Percentiles rank a stretch among this genome's conserved stretches.
phyloP scores from a whole-genome alignment of 2,888 invertebrate genomes.

The Rambutsinella grinnellia region DNA sequence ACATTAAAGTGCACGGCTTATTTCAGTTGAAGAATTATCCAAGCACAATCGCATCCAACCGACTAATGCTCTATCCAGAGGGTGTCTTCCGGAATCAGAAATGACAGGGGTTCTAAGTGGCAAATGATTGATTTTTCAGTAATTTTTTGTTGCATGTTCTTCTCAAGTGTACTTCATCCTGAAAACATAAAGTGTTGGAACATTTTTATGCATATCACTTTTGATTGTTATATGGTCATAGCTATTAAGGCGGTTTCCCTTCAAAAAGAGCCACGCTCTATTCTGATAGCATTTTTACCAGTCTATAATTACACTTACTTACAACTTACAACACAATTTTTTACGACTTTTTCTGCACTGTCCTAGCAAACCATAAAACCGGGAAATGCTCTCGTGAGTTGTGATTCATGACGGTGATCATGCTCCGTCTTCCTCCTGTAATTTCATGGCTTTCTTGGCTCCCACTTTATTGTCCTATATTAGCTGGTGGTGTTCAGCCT shows the following conservation, averaged over 20 bases:
- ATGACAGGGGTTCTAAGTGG: conserved; percentile 45
- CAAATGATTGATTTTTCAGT: conserved; percentile 1
- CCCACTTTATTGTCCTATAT: conserved; percentile 13
- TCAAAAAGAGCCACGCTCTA: no score
- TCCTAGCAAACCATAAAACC: not conserved
- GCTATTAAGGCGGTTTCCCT: no score
- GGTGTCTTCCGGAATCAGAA: conserved; percentile 48
- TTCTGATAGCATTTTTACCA: no score
- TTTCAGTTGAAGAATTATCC: no score
- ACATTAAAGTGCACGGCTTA: no score
- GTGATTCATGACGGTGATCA: conserved; percentile 9
- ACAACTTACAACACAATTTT: not conserved
- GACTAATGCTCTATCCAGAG: conserved; percentile 27
- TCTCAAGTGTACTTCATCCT: no score
- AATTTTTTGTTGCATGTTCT: not conserved
- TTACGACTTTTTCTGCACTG: conserved; percentile 15
- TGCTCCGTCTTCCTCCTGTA: conserved; percentile 5
- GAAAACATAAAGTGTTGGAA: not conserved
- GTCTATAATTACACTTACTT: conserved; percentile 14
- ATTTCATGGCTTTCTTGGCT: conserved; percentile 30
- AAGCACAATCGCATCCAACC: no score
- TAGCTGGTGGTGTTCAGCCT: not conserved
- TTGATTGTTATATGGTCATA: no score
- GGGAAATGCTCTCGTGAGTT: no score
- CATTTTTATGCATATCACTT: not conserved